Evolutionary conservation across 2,113 vertebrate genomes (phyloP).

Genomic region (Pyxicephalus adspersus): DNA sequence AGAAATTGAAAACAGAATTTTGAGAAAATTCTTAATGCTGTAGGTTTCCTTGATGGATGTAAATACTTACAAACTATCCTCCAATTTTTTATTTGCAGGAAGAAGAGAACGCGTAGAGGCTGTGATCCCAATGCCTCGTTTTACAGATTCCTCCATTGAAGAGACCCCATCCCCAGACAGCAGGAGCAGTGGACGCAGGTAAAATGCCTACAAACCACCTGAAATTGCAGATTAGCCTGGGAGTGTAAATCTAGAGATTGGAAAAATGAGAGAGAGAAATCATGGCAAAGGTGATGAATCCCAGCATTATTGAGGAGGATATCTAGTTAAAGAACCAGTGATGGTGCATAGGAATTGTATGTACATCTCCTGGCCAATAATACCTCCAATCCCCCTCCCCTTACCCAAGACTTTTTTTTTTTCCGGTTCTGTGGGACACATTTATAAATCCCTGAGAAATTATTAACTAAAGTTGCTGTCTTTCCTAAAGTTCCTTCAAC

Average conservation of each 20-base stretch:
- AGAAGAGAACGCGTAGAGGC: constrained; percentile 2
- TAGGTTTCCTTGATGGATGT: no score
- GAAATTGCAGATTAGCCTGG: background rate
- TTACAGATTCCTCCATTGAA: constrained; percentile 28
- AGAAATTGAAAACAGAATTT: no score
- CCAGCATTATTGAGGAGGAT: background rate
- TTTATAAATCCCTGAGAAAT: no score
- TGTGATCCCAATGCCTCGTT: background rate
- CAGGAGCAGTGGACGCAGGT: constrained; percentile 22
- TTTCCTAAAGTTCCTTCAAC: no score
- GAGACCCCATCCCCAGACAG: background rate
- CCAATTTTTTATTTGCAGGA: constrained; percentile 11
- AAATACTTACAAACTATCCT: no score
- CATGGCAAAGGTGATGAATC: no score
- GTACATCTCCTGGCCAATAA: no score
- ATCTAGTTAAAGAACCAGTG: background rate
- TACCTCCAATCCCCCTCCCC: no score
- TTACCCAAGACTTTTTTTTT: no score
- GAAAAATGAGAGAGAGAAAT: background rate
- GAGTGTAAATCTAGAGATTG: background rate
- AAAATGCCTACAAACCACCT: background rate
- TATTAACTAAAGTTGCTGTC: no score
- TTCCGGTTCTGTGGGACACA: no score
- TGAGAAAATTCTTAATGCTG: no score
- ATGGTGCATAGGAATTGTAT: background rate